Base-by-base conservation (phyloP, 2,797 vertebrate genomes). In the Arnoldichthys spilopterus region DNA sequence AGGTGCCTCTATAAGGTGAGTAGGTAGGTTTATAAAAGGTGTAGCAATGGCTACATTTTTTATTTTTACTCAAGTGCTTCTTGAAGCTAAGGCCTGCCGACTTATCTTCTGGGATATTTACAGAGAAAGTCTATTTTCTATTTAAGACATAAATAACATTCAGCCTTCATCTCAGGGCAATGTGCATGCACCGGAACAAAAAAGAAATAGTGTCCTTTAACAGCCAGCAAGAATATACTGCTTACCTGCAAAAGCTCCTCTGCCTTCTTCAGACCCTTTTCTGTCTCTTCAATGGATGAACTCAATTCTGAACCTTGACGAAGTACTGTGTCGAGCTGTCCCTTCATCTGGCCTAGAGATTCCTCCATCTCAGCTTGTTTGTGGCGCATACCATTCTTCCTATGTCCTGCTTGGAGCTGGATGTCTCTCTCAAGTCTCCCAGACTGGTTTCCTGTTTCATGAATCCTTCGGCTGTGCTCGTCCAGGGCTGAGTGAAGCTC, bases 211-310 rank as follows among this genome's bases (percentile, higher is more conserved):
- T 11, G 7, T 40, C 37, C 37, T 8, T 40, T 40, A 37, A 37
- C 37, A 2, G 37, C 34, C n/a, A 53, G 49, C 28, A 16, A 37
- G 26, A 49, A 24, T 0, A 62, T 24, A 45, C 30, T 45, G 1
- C 70, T 61, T 90, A 96, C 97, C 96, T 97, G 94, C 20, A 97
- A 83, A 61, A 86, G 91, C 1, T 85, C 90, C 67, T 95, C 94
- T 1, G 92, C 90, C 7, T 91, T 90, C 22, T 91, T 93, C 18
- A 96, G 81, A 9, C 93, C 89, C 77, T 85, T 88, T 87, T 92
- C 91, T 43, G 94, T 91, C 0, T 92, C 89, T n/a, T 88, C 88
- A 75, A 96, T 59, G 6, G 87, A 89, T 58, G 82, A 88, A 6
- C 94, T 91, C 83, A 98, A 84, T 72, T 95, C 91, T 0, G 84